phyloP scores from a whole-genome alignment of 2,113 vertebrate species.

The Thalassoma bifasciatum region DNA sequence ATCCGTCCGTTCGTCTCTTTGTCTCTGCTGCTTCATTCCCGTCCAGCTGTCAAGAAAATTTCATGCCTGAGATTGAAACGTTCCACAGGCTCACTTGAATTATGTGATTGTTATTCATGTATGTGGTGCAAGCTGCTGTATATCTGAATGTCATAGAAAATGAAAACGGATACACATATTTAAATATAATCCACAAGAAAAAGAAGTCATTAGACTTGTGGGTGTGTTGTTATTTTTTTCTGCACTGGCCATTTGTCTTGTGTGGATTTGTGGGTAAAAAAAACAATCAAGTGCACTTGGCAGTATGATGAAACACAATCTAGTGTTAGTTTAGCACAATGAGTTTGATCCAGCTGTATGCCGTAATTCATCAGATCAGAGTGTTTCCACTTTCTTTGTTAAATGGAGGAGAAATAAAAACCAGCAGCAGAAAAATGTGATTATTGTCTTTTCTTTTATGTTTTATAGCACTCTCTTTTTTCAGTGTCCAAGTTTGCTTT shows the following conservation, averaged over 20 bases:
- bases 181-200: neutral
- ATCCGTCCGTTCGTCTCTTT: slow-evolving; percentile 2
- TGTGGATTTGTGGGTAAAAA: neutral
- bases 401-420: neutral
- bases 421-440: neutral
- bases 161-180: neutral
- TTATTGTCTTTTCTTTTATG: neutral
- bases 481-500: neutral
- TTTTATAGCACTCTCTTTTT: no score
- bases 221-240: neutral
- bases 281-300: neutral
- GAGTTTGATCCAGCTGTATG: neutral
- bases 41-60: slow-evolving; percentile 38
- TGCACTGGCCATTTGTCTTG: neutral
- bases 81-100: slow-evolving; percentile 13
- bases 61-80: slow-evolving; percentile 26
- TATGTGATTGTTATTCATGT: neutral
- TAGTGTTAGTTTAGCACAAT: neutral
- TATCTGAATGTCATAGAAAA: neutral
- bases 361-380: neutral
- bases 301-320: neutral
- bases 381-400: neutral
- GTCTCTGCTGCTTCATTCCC: slow-evolving; percentile 43
- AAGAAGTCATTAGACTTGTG: neutral
- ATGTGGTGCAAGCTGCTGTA: neutral